These are phyloP conservation scores for Crocidura indochinensis DNA, from an alignment of 2,797 vertebrate genomes.

Conservation along the genomic window DNA sequence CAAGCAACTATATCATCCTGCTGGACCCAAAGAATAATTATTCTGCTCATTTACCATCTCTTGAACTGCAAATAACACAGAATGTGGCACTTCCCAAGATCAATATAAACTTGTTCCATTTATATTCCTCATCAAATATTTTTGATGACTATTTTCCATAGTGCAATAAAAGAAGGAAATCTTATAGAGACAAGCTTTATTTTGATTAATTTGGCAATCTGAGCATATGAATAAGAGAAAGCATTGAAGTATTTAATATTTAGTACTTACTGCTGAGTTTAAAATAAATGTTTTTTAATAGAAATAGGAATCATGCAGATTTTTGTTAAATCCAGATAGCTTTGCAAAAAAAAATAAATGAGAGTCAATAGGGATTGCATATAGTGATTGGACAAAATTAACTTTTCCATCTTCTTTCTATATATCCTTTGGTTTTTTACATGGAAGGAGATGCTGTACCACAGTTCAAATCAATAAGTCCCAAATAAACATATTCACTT, in stretches of 20 bases:
- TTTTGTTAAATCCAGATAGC: neutral
- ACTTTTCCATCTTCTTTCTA: conserved; percentile 12
- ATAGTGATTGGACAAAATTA: neutral
- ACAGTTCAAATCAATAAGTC: neutral
- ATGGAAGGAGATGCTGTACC: neutral
- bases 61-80: neutral
- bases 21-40: neutral
- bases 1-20: neutral
- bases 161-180: conserved; percentile 67
- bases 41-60: neutral
- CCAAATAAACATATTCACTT: neutral
- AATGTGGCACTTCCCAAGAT: neutral
- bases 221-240: conserved; percentile 70
- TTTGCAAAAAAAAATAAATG: neutral
- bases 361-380: conserved; percentile 34
- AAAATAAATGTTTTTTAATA: conserved; percentile 75
- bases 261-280: conserved; percentile 81
- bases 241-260: conserved; percentile 81
- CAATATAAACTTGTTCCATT: neutral
- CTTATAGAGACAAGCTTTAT: conserved; percentile 61
- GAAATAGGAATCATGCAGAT: conserved; percentile 74
- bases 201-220: conserved; percentile 78
- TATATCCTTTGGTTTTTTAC: neutral
- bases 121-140: conserved; percentile 48
- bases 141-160: conserved; percentile 62